Conservation (phyloP, 2,888 invertebrate species). For the Limnephilus marmoratus region DNA sequence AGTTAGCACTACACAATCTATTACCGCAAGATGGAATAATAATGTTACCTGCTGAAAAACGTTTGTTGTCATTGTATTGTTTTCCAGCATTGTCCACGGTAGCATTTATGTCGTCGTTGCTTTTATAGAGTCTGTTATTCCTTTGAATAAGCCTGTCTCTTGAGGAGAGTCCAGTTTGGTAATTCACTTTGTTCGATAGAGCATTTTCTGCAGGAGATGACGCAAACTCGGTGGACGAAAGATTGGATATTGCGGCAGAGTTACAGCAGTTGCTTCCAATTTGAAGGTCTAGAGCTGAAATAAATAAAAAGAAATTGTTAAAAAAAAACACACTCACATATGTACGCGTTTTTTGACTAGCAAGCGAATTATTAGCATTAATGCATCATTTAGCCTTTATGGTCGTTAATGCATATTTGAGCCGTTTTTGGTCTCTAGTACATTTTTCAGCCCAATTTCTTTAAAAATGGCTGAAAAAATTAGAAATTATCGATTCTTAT, state of each 20-base stretch:
- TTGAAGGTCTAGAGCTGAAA: slow-evolving; percentile 59
- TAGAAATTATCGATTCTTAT: no score
- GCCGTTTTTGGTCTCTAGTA: no score
- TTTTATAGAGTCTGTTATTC: slow-evolving; percentile 59
- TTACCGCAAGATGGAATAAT: slow-evolving; percentile 70
- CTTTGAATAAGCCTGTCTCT: slow-evolving; percentile 49
- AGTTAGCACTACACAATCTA: slow-evolving; percentile 70
- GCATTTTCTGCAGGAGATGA: slow-evolving; percentile 40
- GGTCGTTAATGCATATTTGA: no score
- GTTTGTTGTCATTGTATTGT: slow-evolving; percentile 61
- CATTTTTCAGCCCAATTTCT: no score
- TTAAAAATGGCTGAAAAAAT: no score
- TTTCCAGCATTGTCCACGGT: slow-evolving; percentile 46
- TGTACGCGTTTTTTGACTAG: not conserved
- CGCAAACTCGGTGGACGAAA: slow-evolving; percentile 60
- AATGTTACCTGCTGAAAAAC: slow-evolving; percentile 66
- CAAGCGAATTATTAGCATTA: no score
- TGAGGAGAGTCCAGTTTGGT: slow-evolving; percentile 46
- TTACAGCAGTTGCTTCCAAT: slow-evolving; percentile 52
- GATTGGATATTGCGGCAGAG: slow-evolving; percentile 55
- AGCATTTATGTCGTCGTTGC: slow-evolving; percentile 62
- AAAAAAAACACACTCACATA: not conserved
- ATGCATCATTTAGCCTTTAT: no score
- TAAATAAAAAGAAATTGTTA: not conserved
- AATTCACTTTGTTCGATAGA: slow-evolving; percentile 39